Percentiles rank a stretch among this genome's conserved stretches.
These are phyloP conservation scores for Aporophyla lueneburgensis DNA, from an alignment of 2,888 invertebrate genomes.

Conservation along the genomic window DNA sequence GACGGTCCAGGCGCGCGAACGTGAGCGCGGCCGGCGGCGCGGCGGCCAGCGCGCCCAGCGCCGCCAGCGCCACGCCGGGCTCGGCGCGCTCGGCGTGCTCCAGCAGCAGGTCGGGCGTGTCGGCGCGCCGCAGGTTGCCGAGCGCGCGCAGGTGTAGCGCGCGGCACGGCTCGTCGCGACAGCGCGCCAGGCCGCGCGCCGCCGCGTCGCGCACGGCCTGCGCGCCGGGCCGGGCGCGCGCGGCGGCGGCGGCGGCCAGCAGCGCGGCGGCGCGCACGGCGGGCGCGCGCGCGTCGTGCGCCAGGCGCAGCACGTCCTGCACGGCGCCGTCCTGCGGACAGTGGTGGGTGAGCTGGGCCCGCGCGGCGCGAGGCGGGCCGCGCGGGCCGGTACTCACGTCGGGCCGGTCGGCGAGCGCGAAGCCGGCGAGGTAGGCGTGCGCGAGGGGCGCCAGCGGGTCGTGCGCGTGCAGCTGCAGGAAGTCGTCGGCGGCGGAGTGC, in stretches of 20 bases:
- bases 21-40: slow-evolving; percentile 54
- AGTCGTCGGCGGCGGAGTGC: slow-evolving; percentile 71
- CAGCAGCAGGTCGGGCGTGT: slow-evolving; percentile 72
- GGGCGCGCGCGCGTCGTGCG: slow-evolving; percentile 65
- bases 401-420: slow-evolving; percentile 63
- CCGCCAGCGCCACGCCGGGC: slow-evolving; percentile 69
- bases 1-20: slow-evolving; percentile 58
- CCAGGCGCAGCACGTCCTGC: slow-evolving; percentile 69
- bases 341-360: background rate
- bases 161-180: slow-evolving; percentile 73
- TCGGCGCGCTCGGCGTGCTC: slow-evolving; percentile 66
- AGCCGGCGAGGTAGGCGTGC: slow-evolving; percentile 67
- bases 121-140: slow-evolving; percentile 77
- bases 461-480: slow-evolving; percentile 71
- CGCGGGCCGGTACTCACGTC: slow-evolving; percentile 1
- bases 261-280: slow-evolving; percentile 66
- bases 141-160: slow-evolving; percentile 74
- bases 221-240: slow-evolving; percentile 60
- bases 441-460: slow-evolving; percentile 66
- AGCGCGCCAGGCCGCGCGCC: slow-evolving; percentile 64
- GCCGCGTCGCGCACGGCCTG: slow-evolving; percentile 46
- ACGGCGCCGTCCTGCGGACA: slow-evolving; percentile 61
- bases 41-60: slow-evolving; percentile 59
- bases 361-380: no score
- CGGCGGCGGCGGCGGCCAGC: slow-evolving; percentile 67